These are phyloP conservation scores for Yponomeuta sedellus DNA, from an alignment of 2,888 invertebrate species.

Conservation along the genomic window DNA sequence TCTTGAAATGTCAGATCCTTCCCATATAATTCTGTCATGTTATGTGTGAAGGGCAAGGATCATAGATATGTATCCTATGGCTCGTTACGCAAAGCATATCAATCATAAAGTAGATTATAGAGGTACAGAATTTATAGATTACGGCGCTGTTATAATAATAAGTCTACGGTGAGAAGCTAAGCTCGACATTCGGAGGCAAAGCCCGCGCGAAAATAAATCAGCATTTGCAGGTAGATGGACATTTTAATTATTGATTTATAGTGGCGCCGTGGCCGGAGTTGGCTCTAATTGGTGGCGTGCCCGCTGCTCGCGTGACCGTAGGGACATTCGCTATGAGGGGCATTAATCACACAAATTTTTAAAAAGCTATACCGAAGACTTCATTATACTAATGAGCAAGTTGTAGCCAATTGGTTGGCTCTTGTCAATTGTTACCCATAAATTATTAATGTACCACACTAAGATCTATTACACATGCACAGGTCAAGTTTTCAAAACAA, in stretches of 20 bases:
- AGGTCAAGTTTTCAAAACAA: not conserved
- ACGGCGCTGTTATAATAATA: conserved; percentile 5
- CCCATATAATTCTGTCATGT: not conserved
- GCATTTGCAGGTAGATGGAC: conserved; percentile 71
- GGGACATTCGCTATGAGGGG: conserved; percentile 35
- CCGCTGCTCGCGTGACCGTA: conserved; percentile 59
- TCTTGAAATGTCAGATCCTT: not conserved
- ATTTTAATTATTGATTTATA: conserved; percentile 75
- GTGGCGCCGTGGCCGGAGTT: conserved; percentile 53
- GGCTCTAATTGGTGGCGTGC: conserved; percentile 64
- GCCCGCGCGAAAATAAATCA: conserved; percentile 58
- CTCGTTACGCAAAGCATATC: not conserved
- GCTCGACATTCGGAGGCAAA: not conserved
- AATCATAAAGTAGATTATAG: not conserved
- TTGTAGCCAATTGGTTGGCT: not conserved
- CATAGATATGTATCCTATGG: not conserved
- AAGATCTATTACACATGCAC: not conserved
- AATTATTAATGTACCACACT: not conserved
- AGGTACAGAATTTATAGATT: conserved; percentile 1
- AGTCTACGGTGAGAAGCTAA: not conserved
- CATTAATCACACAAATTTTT: conserved; percentile 54
- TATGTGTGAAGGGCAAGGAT: not conserved
- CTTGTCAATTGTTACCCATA: conserved; percentile 1
- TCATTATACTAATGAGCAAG: conserved; percentile 50
- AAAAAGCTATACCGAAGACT: conserved; percentile 31